Conservation (phyloP, 2,888 invertebrate genomes). For the Aleiodes testaceus region DNA sequence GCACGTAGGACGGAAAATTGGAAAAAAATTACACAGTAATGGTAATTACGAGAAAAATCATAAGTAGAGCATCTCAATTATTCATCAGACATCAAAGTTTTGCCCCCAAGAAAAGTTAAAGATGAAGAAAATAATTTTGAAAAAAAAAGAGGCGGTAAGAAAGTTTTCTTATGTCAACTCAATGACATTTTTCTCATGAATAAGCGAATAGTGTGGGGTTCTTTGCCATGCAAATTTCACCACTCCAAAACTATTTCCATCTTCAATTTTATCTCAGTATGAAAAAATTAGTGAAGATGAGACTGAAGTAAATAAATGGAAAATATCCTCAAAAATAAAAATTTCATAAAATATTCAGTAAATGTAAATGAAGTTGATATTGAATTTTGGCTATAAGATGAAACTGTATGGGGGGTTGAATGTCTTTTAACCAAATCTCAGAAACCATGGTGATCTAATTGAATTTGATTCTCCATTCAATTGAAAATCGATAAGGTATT, state of each 20-base stretch:
- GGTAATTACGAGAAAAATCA: not conserved
- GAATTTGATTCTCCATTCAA: slow-evolving; percentile 24
- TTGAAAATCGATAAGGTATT: slow-evolving; percentile 25
- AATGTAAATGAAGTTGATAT: too few relatives aligned
- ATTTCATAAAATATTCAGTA: too few relatives aligned
- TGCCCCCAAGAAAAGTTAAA: not conserved
- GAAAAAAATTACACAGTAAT: too few relatives aligned
- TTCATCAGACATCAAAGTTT: too few relatives aligned
- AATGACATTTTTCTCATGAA: slow-evolving; percentile 35
- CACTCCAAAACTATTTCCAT: slow-evolving; percentile 38
- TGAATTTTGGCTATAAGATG: too few relatives aligned
- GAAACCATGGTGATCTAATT: slow-evolving; percentile 22
- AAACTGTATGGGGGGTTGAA: too few relatives aligned
- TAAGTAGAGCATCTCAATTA: not conserved
- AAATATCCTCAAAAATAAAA: too few relatives aligned
- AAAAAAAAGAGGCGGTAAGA: not conserved
- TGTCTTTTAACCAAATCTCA: slow-evolving; percentile 3
- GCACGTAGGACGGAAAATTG: too few relatives aligned
- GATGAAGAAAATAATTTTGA: not conserved
- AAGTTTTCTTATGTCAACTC: slow-evolving; percentile 13
- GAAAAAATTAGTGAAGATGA: slow-evolving; percentile 15
- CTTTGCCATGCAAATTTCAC: slow-evolving; percentile 37
- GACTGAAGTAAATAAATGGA: not conserved
- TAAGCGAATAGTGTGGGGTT: slow-evolving; percentile 28
- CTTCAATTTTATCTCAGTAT: slow-evolving; percentile 18